phyloP scores from a whole-genome alignment of 2,113 vertebrate genomes.

The Promerops cafer region DNA sequence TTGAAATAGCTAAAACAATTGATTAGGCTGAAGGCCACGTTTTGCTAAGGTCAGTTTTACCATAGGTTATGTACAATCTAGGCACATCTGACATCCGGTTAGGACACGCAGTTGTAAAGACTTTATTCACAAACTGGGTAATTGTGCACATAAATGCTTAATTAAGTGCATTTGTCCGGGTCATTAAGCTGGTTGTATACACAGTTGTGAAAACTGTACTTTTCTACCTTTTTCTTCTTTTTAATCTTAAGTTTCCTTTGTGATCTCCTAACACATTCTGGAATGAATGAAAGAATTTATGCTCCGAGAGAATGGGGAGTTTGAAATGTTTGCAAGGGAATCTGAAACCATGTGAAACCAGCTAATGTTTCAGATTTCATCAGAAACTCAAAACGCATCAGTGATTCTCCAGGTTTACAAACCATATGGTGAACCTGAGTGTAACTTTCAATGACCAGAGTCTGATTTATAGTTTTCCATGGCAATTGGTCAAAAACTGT shows the following conservation, averaged over 20 bases:
- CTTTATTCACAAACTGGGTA: slow-evolving; percentile 33
- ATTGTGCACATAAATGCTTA: slow-evolving; percentile 44
- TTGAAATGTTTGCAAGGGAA: slow-evolving; percentile 25
- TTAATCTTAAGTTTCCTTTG: slow-evolving; percentile 19
- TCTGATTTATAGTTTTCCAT: slow-evolving; percentile 50
- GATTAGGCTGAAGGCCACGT: background rate
- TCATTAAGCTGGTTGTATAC: slow-evolving; percentile 36
- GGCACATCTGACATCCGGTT: background rate
- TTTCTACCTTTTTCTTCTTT: slow-evolving; percentile 6
- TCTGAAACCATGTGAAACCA: slow-evolving; percentile 48
- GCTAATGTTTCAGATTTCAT: slow-evolving; percentile 40
- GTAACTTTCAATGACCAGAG: slow-evolving; percentile 18
- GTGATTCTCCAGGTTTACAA: slow-evolving; percentile 48
- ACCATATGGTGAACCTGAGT: slow-evolving; percentile 51
- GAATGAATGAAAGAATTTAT: background rate
- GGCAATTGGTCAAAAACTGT: slow-evolving; percentile 20
- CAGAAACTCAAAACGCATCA: slow-evolving; percentile 29
- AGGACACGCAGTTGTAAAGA: background rate
- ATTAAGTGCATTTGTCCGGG: slow-evolving; percentile 37
- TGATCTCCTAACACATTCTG: background rate
- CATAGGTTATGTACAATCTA: background rate
- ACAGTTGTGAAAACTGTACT: slow-evolving; percentile 26
- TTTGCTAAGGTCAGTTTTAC: background rate
- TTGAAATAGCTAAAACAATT: background rate
- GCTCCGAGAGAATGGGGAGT: background rate